A percentile compares a stretch with the other conserved stretches of the same genome.
phyloP scores from a whole-genome alignment of 2,888 invertebrate genomes.

The Lamproptera curius region DNA sequence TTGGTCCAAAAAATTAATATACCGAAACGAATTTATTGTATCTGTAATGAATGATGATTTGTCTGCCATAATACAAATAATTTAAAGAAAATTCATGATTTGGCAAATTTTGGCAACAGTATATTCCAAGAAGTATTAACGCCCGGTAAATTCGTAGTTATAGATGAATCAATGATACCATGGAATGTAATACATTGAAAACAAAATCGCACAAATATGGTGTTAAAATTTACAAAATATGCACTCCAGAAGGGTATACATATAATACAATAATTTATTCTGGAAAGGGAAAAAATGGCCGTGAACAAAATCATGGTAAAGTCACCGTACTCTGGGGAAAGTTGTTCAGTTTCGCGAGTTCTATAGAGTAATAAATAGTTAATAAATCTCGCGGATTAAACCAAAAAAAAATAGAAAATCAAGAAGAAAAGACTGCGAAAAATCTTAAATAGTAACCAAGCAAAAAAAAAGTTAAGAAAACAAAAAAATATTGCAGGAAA shows the following conservation, averaged over 20 bases:
- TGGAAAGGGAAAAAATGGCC: conserved; percentile 22
- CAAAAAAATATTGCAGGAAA: background rate
- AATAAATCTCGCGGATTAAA: too few species aligned
- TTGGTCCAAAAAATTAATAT: background rate
- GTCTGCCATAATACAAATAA: background rate
- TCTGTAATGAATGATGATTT: background rate
- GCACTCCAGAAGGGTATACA: conserved; percentile 24
- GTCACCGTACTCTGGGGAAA: conserved; percentile 3
- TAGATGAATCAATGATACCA: conserved; percentile 28
- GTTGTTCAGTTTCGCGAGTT: too few species aligned
- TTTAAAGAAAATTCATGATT: background rate
- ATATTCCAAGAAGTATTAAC: background rate
- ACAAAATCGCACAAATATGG: too few species aligned
- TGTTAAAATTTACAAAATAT: too few species aligned
- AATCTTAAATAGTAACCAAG: conserved; percentile 10
- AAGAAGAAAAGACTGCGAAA: conserved; percentile 9
- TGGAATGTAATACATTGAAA: conserved; percentile 33
- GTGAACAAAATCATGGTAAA: conserved; percentile 22
- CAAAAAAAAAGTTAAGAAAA: background rate
- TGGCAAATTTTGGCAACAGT: background rate
- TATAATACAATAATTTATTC: conserved; percentile 22
- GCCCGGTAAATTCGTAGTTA: conserved; percentile 9
- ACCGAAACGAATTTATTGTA: background rate
- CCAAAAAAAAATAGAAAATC: too few species aligned
- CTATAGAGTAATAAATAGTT: too few species aligned